Evolutionary conservation across 2,113 vertebrate species (phyloP).

Genomic region (Cyprinodon brontotheroides): DNA sequence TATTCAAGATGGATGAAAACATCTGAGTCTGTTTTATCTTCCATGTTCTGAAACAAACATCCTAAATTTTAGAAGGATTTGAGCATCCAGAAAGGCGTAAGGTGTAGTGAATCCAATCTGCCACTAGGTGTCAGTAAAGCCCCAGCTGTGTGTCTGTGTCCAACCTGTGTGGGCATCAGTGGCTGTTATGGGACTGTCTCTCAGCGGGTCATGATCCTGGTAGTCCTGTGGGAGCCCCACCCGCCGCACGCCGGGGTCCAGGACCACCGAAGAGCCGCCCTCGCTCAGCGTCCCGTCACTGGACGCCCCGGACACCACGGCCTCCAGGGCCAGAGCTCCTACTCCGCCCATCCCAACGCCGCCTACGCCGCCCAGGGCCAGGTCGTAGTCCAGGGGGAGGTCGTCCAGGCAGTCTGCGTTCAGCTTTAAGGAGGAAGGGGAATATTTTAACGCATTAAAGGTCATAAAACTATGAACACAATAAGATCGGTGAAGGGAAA

Average conservation of each 20-base stretch:
- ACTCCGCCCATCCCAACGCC: conserved; percentile 24
- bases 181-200: conserved; percentile 66
- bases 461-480: background rate
- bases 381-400: conserved; percentile 73
- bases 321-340: conserved; percentile 67
- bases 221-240: conserved; percentile 75
- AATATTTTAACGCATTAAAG: too few species aligned
- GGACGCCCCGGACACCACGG: conserved; percentile 66
- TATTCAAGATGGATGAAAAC: too few species aligned
- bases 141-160: background rate
- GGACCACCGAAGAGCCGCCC: conserved; percentile 58
- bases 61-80: too few species aligned
- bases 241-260: conserved; percentile 70
- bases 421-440: conserved; percentile 42
- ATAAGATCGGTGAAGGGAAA: background rate
- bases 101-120: background rate
- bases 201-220: conserved; percentile 64
- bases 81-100: too few species aligned
- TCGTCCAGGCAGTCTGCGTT: conserved; percentile 76
- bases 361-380: conserved; percentile 49
- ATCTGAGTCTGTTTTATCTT: too few species aligned
- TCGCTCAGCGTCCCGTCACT: conserved; percentile 72
- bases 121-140: conserved; percentile 41
- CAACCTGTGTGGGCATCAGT: conserved; percentile 68
- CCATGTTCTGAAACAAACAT: background rate